These are phyloP conservation scores for Leptinotarsa rubiginosa DNA, from an alignment of 2,888 invertebrate species.

Conservation along the genomic window DNA sequence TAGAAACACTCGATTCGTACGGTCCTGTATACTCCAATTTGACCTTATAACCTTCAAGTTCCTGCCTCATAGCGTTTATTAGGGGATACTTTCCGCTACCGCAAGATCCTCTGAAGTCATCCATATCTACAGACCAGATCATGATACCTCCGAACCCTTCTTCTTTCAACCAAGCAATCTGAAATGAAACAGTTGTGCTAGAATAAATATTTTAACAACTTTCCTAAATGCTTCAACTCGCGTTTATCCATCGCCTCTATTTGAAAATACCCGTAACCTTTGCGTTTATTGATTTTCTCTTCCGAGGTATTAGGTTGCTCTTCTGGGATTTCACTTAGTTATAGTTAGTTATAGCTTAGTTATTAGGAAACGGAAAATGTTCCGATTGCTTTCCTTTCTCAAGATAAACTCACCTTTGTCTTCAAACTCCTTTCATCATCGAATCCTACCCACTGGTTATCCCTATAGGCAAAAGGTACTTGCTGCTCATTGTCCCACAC, in stretches of 20 bases:
- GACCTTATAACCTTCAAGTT: constrained; percentile 85
- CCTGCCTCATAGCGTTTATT: constrained; percentile 87
- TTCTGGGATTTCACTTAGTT: no score
- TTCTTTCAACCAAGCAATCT: constrained; percentile 95
- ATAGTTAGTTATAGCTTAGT: no score
- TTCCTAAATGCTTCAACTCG: no score
- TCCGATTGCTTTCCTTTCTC: background rate
- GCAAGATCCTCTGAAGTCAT: constrained; percentile 92
- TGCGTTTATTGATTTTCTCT: no score
- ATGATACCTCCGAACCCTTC: constrained; percentile 96
- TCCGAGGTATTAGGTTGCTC: no score
- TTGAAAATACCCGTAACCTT: no score
- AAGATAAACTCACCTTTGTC: constrained; percentile 77
- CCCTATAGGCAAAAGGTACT: constrained; percentile 93
- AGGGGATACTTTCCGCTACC: constrained; percentile 92
- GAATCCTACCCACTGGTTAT: constrained; percentile 94
- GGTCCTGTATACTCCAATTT: constrained; percentile 87
- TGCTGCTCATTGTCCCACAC: constrained; percentile 97
- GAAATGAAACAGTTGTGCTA: constrained; percentile 26
- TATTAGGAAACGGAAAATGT: no score
- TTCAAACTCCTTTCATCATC: constrained; percentile 92
- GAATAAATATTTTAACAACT: no score
- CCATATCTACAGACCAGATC: constrained; percentile 98
- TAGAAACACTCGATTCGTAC: constrained; percentile 78
- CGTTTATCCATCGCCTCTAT: no score